Percentiles rank a stretch among this genome's conserved stretches.
These are phyloP conservation scores for Gallinago nigripennis DNA, from an alignment of 2,797 vertebrate genomes.

Conservation along the genomic window DNA sequence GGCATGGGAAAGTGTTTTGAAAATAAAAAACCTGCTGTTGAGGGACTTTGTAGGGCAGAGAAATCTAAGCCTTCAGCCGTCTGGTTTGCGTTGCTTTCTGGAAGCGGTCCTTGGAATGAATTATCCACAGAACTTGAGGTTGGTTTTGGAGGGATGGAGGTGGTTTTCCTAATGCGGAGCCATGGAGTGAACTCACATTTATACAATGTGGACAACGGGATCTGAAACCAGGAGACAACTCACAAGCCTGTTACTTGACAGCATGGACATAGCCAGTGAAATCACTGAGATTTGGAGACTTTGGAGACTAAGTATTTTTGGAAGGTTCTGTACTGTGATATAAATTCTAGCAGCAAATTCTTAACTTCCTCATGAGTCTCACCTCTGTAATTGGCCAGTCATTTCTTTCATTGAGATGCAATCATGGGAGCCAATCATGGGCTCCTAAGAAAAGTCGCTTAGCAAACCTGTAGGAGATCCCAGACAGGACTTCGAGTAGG, in stretches of 20 bases:
- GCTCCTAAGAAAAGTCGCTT: neutral
- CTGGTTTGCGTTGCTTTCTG: slow-evolving; percentile 20
- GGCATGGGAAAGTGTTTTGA: neutral
- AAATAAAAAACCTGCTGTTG: slow-evolving; percentile 9
- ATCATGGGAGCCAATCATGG: neutral
- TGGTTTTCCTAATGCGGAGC: neutral
- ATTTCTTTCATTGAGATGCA: neutral
- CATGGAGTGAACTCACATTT: neutral
- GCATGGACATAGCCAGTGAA: rapidly evolving
- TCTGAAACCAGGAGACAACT: neutral
- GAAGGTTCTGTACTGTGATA: neutral
- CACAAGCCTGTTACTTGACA: neutral
- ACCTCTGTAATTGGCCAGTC: neutral
- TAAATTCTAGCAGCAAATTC: neutral
- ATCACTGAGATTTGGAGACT: neutral
- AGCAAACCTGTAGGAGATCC: neutral
- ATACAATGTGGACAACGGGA: neutral
- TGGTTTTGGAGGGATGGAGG: neutral
- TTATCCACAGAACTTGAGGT: neutral
- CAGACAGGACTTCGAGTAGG: neutral
- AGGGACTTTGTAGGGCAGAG: neutral
- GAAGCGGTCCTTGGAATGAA: neutral
- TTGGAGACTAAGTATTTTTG: neutral
- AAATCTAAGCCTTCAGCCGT: neutral
- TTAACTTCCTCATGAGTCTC: neutral